Evolutionary conservation across 2,888 invertebrate genomes (phyloP).

Genomic region (Tenthredo notha): DNA sequence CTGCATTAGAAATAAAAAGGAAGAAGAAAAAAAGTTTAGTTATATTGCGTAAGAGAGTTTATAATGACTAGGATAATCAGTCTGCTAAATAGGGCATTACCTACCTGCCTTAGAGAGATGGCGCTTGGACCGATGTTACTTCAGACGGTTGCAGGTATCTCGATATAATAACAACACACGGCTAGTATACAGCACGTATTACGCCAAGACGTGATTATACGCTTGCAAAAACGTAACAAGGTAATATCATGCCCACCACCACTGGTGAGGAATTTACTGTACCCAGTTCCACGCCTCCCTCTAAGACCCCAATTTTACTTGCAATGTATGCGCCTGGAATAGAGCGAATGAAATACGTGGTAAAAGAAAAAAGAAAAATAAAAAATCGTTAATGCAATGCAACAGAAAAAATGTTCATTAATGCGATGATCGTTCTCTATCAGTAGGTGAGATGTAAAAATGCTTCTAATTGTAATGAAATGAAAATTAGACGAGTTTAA

Average conservation of each 20-base stretch:
- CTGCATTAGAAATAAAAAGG: neutral
- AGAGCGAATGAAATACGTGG: neutral
- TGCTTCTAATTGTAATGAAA: neutral
- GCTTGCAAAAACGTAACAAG: slow-evolving; percentile 73
- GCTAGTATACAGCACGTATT: slow-evolving; percentile 61
- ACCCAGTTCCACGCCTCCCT: neutral
- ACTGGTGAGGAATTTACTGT: neutral
- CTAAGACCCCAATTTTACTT: neutral
- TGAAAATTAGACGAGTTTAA: neutral
- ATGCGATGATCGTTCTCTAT: neutral
- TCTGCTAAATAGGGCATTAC: slow-evolving; percentile 54
- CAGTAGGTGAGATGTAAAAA: neutral
- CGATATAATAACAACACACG: slow-evolving; percentile 69
- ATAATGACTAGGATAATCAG: slow-evolving; percentile 53
- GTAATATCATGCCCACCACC: slow-evolving; percentile 63
- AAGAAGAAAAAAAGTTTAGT: neutral
- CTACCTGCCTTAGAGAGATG: slow-evolving; percentile 54
- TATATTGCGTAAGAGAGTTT: slow-evolving; percentile 51
- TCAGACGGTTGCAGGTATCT: slow-evolving; percentile 60
- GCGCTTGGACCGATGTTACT: slow-evolving; percentile 55
- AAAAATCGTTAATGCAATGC: neutral
- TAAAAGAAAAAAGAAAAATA: too few species aligned
- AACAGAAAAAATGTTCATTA: too few species aligned
- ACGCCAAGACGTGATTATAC: slow-evolving; percentile 71
- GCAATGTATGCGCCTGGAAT: neutral